Percentiles rank a stretch among this genome's conserved stretches.
These are phyloP conservation scores for Engystomops pustulosus DNA, from an alignment of 2,113 vertebrate genomes.

Conservation along the genomic window DNA sequence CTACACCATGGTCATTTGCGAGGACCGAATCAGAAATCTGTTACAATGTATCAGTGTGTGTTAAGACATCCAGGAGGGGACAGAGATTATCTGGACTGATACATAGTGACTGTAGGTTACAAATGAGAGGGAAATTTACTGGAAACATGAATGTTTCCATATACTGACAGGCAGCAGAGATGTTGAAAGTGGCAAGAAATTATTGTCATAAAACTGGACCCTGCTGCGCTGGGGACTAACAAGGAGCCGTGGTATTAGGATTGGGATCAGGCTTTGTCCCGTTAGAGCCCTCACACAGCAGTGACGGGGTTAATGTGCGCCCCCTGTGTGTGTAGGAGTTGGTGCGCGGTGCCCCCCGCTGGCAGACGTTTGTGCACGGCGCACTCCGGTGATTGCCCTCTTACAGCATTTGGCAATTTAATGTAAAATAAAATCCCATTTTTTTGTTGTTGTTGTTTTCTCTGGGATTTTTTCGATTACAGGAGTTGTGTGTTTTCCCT, in stretches of 20 bases:
- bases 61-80: too few species aligned
- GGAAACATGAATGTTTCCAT: neutral
- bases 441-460: neutral
- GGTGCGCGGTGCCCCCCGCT: neutral
- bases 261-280: too few species aligned
- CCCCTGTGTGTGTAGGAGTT: neutral
- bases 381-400: too few species aligned
- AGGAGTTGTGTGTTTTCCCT: too few species aligned
- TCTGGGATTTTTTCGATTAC: neutral
- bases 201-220: neutral
- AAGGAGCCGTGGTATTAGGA: too few species aligned
- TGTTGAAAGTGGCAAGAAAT: neutral
- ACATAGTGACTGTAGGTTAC: neutral
- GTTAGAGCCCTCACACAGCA: too few species aligned
- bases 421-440: slow-evolving; percentile 12
- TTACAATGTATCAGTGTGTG: too few species aligned
- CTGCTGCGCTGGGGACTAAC: too few species aligned
- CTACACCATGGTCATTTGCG: too few species aligned
- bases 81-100: neutral
- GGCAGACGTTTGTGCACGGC: slow-evolving; percentile 5
- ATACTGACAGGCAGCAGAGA: neutral
- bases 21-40: too few species aligned
- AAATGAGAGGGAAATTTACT: neutral
- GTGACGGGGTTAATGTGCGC: too few species aligned
- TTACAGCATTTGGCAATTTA: too few species aligned